Evolutionary conservation across 2,888 invertebrate species (phyloP).

Genomic region (Chrysomela aeneicollis): DNA sequence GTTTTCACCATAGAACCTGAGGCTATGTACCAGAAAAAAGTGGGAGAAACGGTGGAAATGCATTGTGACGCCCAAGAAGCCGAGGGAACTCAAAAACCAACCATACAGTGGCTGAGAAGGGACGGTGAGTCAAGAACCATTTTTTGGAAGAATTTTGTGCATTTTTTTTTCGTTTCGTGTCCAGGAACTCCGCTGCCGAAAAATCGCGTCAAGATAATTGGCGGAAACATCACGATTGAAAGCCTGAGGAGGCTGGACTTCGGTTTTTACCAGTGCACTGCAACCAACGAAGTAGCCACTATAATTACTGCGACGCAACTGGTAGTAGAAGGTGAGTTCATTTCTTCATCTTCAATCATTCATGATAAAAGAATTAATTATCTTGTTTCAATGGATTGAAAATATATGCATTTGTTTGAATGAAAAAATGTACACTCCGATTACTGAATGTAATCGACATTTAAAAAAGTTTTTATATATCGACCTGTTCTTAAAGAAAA

Average conservation of each 20-base stretch:
- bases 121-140: conserved; percentile 65
- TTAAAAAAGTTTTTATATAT: no score
- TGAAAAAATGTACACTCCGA: no score
- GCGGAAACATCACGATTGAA: conserved; percentile 92
- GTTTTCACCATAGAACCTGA: conserved; percentile 90
- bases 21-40: conserved; percentile 87
- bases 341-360: not conserved
- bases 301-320: conserved; percentile 89
- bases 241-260: conserved; percentile 88
- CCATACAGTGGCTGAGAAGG: conserved; percentile 89
- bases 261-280: conserved; percentile 95
- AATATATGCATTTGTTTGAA: no score
- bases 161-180: conserved; percentile 7
- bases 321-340: conserved; percentile 69
- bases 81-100: conserved; percentile 90
- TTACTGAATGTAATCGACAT: no score
- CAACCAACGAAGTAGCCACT: conserved; percentile 95
- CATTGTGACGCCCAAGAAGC: conserved; percentile 93
- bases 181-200: conserved; percentile 75
- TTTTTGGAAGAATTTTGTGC: not conserved
- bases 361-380: not conserved
- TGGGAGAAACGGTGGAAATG: conserved; percentile 92
- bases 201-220: conserved; percentile 77
- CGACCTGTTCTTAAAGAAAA: no score
- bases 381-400: not conserved